Conservation (phyloP, 2,888 invertebrate genomes). For the Orthosia gothica region DNA sequence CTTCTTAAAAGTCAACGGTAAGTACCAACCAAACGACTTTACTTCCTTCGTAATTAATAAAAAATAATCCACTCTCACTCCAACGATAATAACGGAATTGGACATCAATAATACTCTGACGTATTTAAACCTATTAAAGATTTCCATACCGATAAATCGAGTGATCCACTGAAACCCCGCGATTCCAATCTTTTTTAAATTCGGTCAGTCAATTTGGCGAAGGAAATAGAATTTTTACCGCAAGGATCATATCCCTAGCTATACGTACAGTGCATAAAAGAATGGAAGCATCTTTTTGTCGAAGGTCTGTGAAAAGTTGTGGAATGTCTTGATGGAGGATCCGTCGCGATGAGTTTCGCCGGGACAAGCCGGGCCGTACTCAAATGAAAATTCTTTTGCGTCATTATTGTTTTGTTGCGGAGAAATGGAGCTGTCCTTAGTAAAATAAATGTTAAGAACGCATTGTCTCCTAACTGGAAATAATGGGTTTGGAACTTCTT, state of each 20-base stretch:
- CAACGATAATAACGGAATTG: conserved; percentile 1
- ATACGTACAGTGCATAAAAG: conserved; percentile 72
- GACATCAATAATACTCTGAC: conserved; percentile 15
- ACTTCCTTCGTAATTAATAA: conserved; percentile 43
- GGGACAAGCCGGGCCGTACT: conserved; percentile 77
- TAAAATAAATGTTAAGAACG: conserved; percentile 69
- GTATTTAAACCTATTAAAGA: conserved; percentile 48
- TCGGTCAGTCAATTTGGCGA: conserved; percentile 61
- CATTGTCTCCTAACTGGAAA: conserved; percentile 58
- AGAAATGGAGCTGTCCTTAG: conserved; percentile 73
- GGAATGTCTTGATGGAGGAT: conserved; percentile 85
- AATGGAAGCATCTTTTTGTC: conserved; percentile 78
- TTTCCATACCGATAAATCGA: conserved; percentile 56
- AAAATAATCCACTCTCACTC: conserved; percentile 34
- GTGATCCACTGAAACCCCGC: conserved; percentile 46
- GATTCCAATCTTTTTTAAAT: conserved; percentile 66
- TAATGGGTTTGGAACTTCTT: conserved; percentile 52
- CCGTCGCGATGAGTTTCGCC: conserved; percentile 75
- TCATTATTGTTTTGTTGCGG: conserved; percentile 84
- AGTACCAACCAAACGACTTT: conserved; percentile 74
- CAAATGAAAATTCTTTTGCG: conserved; percentile 88
- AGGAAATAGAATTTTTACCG: conserved; percentile 72
- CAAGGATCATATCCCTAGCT: conserved; percentile 63
- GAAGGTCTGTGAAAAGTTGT: conserved; percentile 83
- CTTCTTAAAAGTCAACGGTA: conserved; percentile 97